Percentiles rank a stretch among this genome's conserved stretches.
phyloP scores from a whole-genome alignment of 2,797 vertebrate genomes.

The Furcifer pardalis region DNA sequence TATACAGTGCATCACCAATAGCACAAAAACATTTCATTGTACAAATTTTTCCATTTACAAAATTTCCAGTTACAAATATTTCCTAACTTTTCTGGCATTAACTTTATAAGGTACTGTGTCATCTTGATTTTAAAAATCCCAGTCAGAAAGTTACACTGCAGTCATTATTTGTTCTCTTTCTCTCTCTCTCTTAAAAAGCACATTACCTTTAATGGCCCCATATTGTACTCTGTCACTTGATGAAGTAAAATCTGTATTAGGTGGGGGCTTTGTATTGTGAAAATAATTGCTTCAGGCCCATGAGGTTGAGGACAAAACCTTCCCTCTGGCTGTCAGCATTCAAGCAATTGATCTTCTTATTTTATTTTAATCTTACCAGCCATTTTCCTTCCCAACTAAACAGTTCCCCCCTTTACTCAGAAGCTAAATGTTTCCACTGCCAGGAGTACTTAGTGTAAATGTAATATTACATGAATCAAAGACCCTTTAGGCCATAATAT shows the following conservation, averaged over 20 bases:
- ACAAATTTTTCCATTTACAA: no score
- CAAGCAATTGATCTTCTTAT: constrained; percentile 69
- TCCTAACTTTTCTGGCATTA: neutral
- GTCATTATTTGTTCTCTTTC: neutral
- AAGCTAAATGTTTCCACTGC: constrained; percentile 71
- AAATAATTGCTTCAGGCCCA: constrained; percentile 54
- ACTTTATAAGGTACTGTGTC: constrained; percentile 14
- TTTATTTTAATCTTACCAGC: constrained; percentile 71
- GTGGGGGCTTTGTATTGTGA: constrained; percentile 39
- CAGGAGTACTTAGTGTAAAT: constrained; percentile 72
- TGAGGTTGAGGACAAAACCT: constrained; percentile 71
- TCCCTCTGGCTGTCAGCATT: constrained; percentile 69
- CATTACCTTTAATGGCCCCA: constrained; percentile 7
- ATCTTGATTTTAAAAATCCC: neutral
- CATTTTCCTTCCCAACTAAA: constrained; percentile 61
- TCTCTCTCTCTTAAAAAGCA: neutral
- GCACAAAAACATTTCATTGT: no score
- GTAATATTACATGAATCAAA: constrained; percentile 79
- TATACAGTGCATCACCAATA: no score
- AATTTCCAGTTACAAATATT: no score
- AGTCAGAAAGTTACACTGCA: constrained; percentile 1
- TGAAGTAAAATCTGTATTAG: constrained; percentile 52
- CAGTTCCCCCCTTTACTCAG: constrained; percentile 57
- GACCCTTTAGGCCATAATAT: constrained; percentile 72
- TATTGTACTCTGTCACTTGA: constrained; percentile 7